Percentiles rank a stretch among this genome's conserved stretches.
Evolutionary conservation across 2,113 vertebrate genomes (phyloP).

Genomic region (Tragelaphus strepsiceros): DNA sequence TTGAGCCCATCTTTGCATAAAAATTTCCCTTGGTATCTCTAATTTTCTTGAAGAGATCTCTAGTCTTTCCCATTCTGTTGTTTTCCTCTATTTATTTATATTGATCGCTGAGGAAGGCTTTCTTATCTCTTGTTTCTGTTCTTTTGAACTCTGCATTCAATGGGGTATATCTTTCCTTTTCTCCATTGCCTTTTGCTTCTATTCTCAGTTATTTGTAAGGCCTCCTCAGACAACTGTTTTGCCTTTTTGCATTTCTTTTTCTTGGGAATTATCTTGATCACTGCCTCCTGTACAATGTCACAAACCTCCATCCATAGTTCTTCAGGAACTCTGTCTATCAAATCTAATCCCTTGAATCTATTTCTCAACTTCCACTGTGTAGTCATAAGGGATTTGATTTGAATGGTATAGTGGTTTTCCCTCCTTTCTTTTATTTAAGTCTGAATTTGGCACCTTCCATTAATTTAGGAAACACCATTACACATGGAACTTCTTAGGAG

Average conservation of each 20-base stretch:
- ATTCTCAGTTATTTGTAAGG: neutral
- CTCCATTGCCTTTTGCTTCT: neutral
- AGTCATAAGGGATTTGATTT: neutral
- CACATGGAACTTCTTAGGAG: neutral
- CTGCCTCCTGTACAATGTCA: neutral
- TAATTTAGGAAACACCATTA: neutral
- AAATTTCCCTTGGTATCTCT: neutral
- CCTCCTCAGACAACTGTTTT: fast-evolving
- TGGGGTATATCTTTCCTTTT: neutral
- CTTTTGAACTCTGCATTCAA: neutral
- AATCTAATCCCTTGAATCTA: neutral
- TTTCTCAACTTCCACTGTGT: neutral
- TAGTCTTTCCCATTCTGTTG: neutral
- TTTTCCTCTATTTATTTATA: neutral
- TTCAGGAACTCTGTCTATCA: neutral
- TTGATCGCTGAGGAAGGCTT: neutral
- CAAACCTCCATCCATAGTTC: fast-evolving
- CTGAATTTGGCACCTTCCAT: neutral
- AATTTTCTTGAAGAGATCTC: neutral
- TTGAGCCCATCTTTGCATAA: neutral
- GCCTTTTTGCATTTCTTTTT: neutral
- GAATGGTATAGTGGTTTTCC: neutral
- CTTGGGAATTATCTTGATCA: neutral
- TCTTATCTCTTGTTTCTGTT: neutral
- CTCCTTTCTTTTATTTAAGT: neutral